phyloP scores from a whole-genome alignment of 2,797 vertebrate species.

The Onychomys torridus region DNA sequence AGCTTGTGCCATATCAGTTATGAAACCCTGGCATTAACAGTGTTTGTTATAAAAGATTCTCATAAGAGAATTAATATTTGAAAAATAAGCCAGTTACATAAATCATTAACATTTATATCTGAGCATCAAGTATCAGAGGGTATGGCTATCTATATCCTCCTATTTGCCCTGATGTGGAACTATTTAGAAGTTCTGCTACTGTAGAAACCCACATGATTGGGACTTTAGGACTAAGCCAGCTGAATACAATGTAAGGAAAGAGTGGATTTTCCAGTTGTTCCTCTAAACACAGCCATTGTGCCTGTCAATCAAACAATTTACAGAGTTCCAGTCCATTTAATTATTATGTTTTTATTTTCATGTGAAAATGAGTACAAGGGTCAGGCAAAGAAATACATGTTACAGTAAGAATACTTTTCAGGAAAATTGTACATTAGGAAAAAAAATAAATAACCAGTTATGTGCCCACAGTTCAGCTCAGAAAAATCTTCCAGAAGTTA shows the following conservation, averaged over 20 bases:
- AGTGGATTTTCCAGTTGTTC: conserved; percentile 56
- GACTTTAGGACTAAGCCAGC: not conserved
- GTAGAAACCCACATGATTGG: not conserved
- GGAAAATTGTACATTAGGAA: conserved; percentile 53
- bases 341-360: conserved; percentile 72
- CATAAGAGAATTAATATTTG: not conserved
- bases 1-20: not conserved
- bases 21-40: not conserved
- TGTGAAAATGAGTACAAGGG: conserved; percentile 39
- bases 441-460: not conserved
- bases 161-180: not conserved
- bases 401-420: conserved; percentile 16
- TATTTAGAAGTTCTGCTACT: not conserved
- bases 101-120: not conserved
- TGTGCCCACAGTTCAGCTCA: conserved; percentile 30
- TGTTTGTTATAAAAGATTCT: not conserved
- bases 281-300: conserved; percentile 66
- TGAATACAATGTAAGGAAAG: not conserved
- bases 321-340: conserved; percentile 47
- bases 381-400: conserved; percentile 34
- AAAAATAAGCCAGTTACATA: conserved; percentile 6
- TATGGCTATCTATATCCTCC: not conserved
- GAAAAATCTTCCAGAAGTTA: conserved; percentile 18
- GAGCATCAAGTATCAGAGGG: not conserved
- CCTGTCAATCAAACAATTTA: conserved; percentile 63